Conservation (phyloP, 2,113 vertebrate species). For the Bos javanicus region DNA sequence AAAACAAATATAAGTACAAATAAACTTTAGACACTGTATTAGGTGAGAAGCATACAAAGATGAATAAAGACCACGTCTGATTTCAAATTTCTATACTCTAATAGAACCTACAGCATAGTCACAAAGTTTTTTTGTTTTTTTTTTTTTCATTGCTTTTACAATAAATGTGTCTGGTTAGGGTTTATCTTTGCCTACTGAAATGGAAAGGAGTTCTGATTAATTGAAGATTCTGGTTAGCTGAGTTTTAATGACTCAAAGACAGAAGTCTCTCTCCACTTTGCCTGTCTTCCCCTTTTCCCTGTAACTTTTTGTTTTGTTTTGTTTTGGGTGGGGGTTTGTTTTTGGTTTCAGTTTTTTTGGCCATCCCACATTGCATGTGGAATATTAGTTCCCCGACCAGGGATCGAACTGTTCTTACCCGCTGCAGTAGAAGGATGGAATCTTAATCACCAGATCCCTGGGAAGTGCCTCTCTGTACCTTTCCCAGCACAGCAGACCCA, state of each 20-base stretch:
- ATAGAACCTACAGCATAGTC: background rate
- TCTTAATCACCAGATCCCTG: background rate
- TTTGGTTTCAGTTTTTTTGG: background rate
- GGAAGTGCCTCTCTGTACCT: background rate
- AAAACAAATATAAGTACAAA: background rate
- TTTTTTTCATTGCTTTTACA: background rate
- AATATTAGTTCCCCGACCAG: background rate
- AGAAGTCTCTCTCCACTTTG: background rate
- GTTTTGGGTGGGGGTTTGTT: background rate
- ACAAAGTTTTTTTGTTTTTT: accelerated
- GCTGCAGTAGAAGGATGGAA: background rate
- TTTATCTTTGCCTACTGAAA: background rate
- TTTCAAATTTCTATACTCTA: background rate
- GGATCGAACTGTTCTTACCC: background rate
- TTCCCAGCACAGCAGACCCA: background rate
- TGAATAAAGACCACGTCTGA: background rate
- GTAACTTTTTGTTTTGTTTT: background rate
- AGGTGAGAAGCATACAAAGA: background rate
- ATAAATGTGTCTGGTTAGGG: background rate
- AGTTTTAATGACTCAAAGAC: background rate
- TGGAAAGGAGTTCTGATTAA: background rate
- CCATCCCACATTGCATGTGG: background rate
- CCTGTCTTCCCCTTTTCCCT: background rate
- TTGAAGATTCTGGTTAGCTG: background rate
- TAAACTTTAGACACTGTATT: background rate